Evolutionary conservation across 2,888 invertebrate genomes (phyloP).

Genomic region (Acanthococcus lagerstroemiae): DNA sequence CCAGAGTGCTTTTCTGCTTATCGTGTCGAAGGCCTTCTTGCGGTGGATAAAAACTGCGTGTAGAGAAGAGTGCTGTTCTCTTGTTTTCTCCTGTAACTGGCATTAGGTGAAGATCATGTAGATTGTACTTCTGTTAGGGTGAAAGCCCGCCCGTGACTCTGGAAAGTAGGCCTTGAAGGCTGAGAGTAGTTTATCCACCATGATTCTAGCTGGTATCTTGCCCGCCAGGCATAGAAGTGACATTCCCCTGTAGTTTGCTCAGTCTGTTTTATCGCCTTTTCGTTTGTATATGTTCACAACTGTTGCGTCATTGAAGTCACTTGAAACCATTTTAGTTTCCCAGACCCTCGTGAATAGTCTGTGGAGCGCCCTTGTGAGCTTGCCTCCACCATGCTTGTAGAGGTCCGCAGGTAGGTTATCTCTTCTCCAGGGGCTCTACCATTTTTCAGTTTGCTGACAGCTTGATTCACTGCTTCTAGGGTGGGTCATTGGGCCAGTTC

Average conservation of each 20-base stretch:
- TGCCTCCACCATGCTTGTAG: background rate
- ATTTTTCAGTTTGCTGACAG: background rate
- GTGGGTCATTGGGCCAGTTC: background rate
- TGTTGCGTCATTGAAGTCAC: background rate
- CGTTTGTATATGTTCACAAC: background rate
- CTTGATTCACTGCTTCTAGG: background rate
- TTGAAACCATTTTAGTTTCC: background rate
- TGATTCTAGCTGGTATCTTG: background rate
- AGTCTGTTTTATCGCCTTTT: background rate
- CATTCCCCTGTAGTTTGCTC: background rate
- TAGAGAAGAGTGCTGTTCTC: no score
- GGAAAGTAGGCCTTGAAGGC: background rate
- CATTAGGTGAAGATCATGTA: background rate
- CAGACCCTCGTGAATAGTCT: background rate
- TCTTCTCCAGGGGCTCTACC: background rate
- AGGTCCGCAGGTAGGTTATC: no score
- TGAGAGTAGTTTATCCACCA: background rate
- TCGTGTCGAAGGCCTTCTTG: no score
- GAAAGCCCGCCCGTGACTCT: background rate
- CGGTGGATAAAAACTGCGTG: no score
- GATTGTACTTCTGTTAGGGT: background rate
- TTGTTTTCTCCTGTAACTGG: no score
- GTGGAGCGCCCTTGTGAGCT: background rate
- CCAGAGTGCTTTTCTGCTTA: no score
- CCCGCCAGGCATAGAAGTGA: background rate